Evolutionary conservation across 2,888 invertebrate species (phyloP).

Genomic region (Quadriops clusia): DNA sequence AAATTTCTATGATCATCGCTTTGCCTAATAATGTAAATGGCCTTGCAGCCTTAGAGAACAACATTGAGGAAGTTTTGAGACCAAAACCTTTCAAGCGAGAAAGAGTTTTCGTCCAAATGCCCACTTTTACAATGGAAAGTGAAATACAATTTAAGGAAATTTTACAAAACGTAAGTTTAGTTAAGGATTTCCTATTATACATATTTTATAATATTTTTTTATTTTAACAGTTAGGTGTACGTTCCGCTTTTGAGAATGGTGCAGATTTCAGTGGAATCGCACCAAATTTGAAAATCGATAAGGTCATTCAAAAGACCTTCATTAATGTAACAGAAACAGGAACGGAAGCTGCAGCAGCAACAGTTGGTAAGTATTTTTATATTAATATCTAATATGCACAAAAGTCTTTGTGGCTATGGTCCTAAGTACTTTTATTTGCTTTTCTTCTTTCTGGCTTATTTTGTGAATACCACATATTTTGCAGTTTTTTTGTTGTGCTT

Average conservation of each 20-base stretch:
- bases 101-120: conserved; percentile 16
- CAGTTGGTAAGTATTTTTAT: conserved; percentile 22
- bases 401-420: too few relatives aligned
- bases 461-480: too few relatives aligned
- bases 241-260: conserved; percentile 13
- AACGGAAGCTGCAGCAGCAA: conserved; percentile 33
- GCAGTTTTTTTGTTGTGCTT: too few relatives aligned
- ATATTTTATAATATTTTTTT: too few relatives aligned
- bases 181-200: too few relatives aligned
- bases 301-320: conserved; percentile 31
- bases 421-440: too few relatives aligned
- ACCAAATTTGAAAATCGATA: conserved; percentile 22
- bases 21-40: conserved; percentile 18
- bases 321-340: conserved; percentile 32
- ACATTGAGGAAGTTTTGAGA: conserved; percentile 11
- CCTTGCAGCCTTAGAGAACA: conserved; percentile 13
- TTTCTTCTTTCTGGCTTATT: too few relatives aligned
- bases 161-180: conserved; percentile 46
- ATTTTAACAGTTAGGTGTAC: conserved; percentile 18
- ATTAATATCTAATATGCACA: background rate
- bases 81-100: conserved; percentile 10
- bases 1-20: conserved; percentile 18
- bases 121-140: conserved; percentile 19
- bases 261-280: conserved; percentile 26
- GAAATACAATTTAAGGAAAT: conserved; percentile 39